Conservation (phyloP, 30 jellyfish, hydroid and myxozoan species). For the Cassiopea xamachana region DNA sequence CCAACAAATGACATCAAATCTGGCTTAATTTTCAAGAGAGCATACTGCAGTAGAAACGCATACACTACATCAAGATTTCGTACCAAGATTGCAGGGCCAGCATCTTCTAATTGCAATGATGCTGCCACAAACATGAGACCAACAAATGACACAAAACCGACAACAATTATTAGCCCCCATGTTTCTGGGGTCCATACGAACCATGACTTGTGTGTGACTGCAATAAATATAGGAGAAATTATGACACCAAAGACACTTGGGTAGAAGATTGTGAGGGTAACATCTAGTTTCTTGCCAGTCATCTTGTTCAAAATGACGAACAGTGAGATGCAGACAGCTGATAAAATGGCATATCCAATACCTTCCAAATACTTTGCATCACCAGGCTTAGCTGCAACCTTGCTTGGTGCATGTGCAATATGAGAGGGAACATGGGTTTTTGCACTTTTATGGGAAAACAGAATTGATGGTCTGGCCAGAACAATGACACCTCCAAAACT, state of each 20-base stretch:
- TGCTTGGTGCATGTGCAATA: slow-evolving; percentile 23
- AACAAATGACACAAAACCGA: slow-evolving; percentile 89
- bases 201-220: slow-evolving; percentile 35
- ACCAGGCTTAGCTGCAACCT: slow-evolving; percentile 49
- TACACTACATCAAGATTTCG: slow-evolving; percentile 90
- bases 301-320: slow-evolving; percentile 86
- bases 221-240: slow-evolving; percentile 77
- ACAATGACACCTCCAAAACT: slow-evolving; percentile 96
- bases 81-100: slow-evolving; percentile 96
- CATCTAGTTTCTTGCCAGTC: slow-evolving; percentile 90
- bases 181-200: slow-evolving; percentile 58
- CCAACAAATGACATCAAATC: slow-evolving; percentile 73
- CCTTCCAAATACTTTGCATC: slow-evolving; percentile 80
- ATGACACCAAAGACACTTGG: slow-evolving; percentile 90
- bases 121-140: slow-evolving; percentile 97
- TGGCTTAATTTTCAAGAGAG: slow-evolving; percentile 68
- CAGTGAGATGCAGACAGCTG: slow-evolving; percentile 82
- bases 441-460: slow-evolving; percentile 47
- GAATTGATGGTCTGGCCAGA: slow-evolving; percentile 85
- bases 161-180: slow-evolving; percentile 68
- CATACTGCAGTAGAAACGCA: slow-evolving; percentile 84
- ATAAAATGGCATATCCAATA: slow-evolving; percentile 78
- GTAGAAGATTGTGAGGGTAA: slow-evolving; percentile 89
- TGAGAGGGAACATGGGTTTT: slow-evolving; percentile 48
- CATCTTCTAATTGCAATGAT: slow-evolving; percentile 93